Conservation (phyloP, 2,797 vertebrate genomes). For the Microtus obscurus region DNA sequence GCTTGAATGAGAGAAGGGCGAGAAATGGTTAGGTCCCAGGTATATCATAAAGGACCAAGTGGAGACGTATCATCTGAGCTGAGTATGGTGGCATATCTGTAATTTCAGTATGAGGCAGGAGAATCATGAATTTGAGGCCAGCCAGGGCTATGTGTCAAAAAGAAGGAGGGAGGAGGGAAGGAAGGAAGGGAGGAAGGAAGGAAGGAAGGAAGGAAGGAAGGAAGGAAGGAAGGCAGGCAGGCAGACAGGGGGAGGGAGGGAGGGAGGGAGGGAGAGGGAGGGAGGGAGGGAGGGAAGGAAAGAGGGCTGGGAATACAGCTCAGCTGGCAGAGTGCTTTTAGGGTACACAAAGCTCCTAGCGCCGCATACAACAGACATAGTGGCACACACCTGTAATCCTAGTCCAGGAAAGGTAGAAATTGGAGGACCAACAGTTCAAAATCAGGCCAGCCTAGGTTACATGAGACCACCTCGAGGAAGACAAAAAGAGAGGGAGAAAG, state of each 20-base stretch:
- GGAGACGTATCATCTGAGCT: not conserved
- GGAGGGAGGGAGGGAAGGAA: no score
- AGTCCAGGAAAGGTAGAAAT: not conserved
- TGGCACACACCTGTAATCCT: not conserved
- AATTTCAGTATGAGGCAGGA: not conserved
- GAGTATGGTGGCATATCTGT: not conserved
- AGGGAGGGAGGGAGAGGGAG: not conserved
- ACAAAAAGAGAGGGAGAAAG: not conserved
- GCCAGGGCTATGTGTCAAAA: not conserved
- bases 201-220: fast-evolving
- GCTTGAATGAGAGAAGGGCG: not conserved
- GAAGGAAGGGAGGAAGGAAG: no score
- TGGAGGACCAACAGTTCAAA: not conserved
- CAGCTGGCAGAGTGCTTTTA: not conserved
- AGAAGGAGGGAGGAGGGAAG: no score
- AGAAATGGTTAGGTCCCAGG: not conserved
- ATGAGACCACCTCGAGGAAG: not conserved
- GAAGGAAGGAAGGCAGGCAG: no score
- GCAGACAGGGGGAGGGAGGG: fast-evolving
- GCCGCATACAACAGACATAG: not conserved
- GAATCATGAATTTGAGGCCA: not conserved
- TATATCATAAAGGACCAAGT: not conserved
- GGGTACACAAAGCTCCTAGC: no score
- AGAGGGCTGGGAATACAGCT: not conserved
- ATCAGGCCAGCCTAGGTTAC: not conserved